phyloP scores from a whole-genome alignment of 1,140 invertebrate genomes.

The Heliconius nattereri region DNA sequence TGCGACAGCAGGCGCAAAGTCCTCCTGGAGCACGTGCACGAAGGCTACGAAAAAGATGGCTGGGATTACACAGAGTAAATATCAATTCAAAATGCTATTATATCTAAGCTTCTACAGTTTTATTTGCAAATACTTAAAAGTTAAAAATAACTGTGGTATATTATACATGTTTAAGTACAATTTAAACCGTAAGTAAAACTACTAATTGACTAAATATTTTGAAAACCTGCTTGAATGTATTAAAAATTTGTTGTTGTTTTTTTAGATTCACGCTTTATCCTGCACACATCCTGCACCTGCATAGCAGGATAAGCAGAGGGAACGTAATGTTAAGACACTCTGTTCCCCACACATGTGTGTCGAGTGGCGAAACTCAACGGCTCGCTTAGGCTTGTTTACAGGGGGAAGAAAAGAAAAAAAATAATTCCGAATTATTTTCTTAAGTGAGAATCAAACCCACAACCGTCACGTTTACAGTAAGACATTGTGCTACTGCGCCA shows the following conservation, averaged over 20 bases:
- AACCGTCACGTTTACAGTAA: too few species aligned
- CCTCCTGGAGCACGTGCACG: conserved; percentile 97
- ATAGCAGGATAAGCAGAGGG: too few species aligned
- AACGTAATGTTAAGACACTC: too few species aligned
- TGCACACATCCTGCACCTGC: too few species aligned
- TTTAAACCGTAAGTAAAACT: not conserved
- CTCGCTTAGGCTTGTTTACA: too few species aligned
- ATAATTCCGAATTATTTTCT: too few species aligned
- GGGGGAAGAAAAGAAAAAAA: too few species aligned
- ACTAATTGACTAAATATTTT: not conserved
- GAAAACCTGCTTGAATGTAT: not conserved
- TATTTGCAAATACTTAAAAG: conserved; percentile 16
- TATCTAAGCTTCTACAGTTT: not conserved
- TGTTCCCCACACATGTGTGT: too few species aligned
- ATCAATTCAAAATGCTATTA: conserved; percentile 52
- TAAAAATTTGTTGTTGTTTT: not conserved
- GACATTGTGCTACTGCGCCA: too few species aligned
- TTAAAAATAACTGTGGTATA: not conserved
- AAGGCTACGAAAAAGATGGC: conserved; percentile 99
- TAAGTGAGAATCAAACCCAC: too few species aligned
- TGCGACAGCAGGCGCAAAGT: conserved; percentile 97
- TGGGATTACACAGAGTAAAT: conserved; percentile 97
- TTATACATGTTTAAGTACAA: not conserved
- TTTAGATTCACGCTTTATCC: not conserved
- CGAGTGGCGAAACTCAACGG: too few species aligned